phyloP scores from a whole-genome alignment of 1,140 invertebrate genomes.

The Zophobas atratus region DNA sequence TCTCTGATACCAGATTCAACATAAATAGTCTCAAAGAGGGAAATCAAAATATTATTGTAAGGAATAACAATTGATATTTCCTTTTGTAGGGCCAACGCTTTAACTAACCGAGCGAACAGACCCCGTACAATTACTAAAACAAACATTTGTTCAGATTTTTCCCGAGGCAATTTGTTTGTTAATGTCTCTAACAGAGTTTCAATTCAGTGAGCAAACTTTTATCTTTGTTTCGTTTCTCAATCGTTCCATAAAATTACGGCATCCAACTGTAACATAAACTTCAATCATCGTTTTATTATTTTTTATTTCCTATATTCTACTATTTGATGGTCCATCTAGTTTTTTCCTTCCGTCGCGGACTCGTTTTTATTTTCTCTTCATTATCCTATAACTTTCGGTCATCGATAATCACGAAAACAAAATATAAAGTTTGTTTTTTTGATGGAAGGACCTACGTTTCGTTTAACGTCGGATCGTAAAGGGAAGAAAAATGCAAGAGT shows the following conservation, averaged over 20 bases:
- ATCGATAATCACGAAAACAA: constrained; percentile 40
- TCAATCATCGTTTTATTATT: constrained; percentile 40
- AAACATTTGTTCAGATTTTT: constrained; percentile 49
- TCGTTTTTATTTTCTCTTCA: constrained; percentile 34
- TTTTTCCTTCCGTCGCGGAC: constrained; percentile 25
- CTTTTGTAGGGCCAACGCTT: constrained; percentile 29
- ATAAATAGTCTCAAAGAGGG: constrained; percentile 3
- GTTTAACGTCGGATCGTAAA: constrained; percentile 27
- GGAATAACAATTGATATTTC: constrained; percentile 34
- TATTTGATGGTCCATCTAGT: constrained; percentile 40
- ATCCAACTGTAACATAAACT: constrained; percentile 22
- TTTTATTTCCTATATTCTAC: constrained; percentile 38
- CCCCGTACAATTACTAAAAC: constrained; percentile 44
- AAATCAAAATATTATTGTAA: constrained; percentile 43
- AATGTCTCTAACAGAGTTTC: constrained; percentile 42
- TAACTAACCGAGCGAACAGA: constrained; percentile 37
- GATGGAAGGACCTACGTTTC: not conserved
- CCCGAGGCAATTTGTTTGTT: constrained; percentile 43
- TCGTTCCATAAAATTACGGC: constrained; percentile 39
- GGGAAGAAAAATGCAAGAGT: constrained; percentile 15
- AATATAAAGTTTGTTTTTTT: constrained; percentile 34
- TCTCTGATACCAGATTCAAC: constrained; percentile 8
- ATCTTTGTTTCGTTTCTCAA: constrained; percentile 28
- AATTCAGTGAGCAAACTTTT: constrained; percentile 38
- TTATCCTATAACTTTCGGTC: constrained; percentile 37